A percentile compares a stretch with the other conserved stretches of the same genome.
These are phyloP conservation scores for Gryllus bimaculatus DNA, from an alignment of 1,140 invertebrate species.

Conservation along the genomic window DNA sequence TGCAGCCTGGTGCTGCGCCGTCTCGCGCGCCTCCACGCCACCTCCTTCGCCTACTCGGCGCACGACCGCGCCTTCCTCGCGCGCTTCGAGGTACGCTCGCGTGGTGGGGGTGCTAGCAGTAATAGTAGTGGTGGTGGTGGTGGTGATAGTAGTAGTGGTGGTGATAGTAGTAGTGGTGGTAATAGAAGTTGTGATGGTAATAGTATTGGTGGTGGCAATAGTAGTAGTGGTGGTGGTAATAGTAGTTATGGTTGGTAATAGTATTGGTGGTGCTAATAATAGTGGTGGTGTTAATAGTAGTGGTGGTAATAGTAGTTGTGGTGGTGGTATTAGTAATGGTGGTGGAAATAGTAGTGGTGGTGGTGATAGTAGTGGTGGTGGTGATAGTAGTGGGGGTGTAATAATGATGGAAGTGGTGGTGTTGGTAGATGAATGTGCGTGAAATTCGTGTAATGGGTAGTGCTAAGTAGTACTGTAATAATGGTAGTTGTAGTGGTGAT, in stretches of 20 bases:
- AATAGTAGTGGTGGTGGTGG: background rate
- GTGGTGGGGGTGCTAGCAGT: background rate
- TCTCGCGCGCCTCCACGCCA: conserved; percentile 23
- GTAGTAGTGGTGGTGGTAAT: background rate
- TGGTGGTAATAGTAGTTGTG: background rate
- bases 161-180: background rate
- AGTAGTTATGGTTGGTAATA: background rate
- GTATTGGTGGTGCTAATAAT: background rate
- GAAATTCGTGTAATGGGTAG: too few relatives aligned
- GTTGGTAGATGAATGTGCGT: too few relatives aligned
- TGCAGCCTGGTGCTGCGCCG: conserved; percentile 12
- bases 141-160: background rate
- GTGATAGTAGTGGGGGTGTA: too few relatives aligned
- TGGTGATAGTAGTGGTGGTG: too few relatives aligned
- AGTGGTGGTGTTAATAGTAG: background rate
- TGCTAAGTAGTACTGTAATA: too few relatives aligned
- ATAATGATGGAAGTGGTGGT: too few relatives aligned
- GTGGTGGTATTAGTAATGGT: background rate
- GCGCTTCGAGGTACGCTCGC: background rate
- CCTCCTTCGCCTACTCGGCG: conserved; percentile 16
- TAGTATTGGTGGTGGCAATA: background rate
- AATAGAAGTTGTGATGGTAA: background rate
- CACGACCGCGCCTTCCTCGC: conserved; percentile 7
- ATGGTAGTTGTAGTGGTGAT: too few relatives aligned
- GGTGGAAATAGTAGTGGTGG: too few relatives aligned